Base-by-base conservation (phyloP, 2,113 vertebrate species). In the Recurvirostra avosetta region DNA sequence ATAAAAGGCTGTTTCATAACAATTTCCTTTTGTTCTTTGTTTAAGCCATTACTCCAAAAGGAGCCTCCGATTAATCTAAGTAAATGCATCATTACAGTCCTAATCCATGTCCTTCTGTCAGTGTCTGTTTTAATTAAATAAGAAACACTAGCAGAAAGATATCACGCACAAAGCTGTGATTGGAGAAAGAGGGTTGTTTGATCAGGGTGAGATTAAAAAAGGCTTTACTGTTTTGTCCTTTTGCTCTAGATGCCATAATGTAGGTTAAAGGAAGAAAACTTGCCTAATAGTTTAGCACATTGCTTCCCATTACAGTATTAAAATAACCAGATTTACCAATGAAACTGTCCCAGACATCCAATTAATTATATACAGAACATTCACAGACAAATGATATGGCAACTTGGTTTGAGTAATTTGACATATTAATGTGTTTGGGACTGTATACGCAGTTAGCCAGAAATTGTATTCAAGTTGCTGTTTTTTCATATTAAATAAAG, bases 101-200 rank as follows among this genome's bases (percentile, higher is more conserved):
- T 99, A 99, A 99, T 99, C 98, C 99, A 98, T 98, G 98, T 98
- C 98, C 99, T 99, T 99, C 99, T 99, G 98, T 99, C 98, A 98
- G 97, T 98, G 99, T 99, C 98, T 98, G 98, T 98, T 99, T 99
- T 99, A 99, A 99, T 99, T 99, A 99, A 99, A 99, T 98, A 98
- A 99, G 98, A 98, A 98, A 98, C 95, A 97, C 97, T 97, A 98
- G 98, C 97, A 97, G 98, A 98, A 98, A 98, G 98, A 98, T 98
- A 98, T 98, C 98, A 98, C 92, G 88, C 98, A 98, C 98, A 97
- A 97, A 98, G 97, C 98, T 97, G 97, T 98, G 98, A 98, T 98
- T 98, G 98, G 98, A 98, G 98, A 97, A 97, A 89, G 97, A 96
- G 93, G 96, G 90, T 97, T 96, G 94, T 98, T 98, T 98, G 98